These are phyloP conservation scores for Willisornis vidua DNA, from an alignment of 2,113 vertebrate species.

Conservation along the genomic window DNA sequence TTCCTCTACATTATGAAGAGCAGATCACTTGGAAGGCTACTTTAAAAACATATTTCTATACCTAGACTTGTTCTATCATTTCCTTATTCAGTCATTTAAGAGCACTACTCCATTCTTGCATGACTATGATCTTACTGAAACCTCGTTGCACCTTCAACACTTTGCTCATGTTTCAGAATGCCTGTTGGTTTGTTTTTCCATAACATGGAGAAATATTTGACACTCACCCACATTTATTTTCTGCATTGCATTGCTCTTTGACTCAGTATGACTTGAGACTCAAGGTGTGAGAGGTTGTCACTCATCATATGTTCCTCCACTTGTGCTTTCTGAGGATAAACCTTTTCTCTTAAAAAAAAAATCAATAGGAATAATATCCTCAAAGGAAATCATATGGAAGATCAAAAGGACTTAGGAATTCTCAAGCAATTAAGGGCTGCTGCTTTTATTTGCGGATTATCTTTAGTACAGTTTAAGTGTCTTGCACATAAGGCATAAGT, in stretches of 20 bases:
- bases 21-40: background rate
- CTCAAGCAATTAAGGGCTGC: background rate
- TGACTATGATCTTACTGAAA: background rate
- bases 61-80: background rate
- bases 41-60: background rate
- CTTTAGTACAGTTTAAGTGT: background rate
- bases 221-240: background rate
- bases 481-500: background rate
- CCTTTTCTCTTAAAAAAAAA: background rate
- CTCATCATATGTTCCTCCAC: background rate
- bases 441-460: background rate
- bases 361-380: background rate
- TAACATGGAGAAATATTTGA: background rate
- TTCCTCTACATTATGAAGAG: background rate
- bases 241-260: background rate
- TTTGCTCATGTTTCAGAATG: background rate
- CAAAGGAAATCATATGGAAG: background rate
- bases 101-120: background rate
- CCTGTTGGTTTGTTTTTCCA: background rate
- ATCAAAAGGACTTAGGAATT: background rate
- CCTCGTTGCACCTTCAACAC: background rate
- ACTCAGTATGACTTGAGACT: background rate
- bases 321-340: background rate
- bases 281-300: background rate
- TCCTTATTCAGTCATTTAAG: background rate